Base-by-base conservation (phyloP, 2,888 invertebrate species). In the Argyresthia albistria region DNA sequence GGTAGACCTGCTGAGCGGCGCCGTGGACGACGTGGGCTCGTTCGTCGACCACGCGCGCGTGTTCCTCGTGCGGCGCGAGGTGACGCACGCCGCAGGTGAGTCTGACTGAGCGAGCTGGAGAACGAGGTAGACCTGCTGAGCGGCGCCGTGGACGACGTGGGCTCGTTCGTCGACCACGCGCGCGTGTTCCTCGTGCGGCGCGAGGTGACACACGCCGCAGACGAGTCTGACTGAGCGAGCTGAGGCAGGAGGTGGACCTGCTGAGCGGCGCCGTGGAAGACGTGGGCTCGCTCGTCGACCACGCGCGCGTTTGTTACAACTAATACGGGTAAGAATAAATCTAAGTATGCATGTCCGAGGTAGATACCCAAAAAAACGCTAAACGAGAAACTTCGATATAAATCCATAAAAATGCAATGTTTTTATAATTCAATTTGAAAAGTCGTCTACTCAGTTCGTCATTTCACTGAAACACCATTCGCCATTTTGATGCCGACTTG, bases 211-310 rank as follows among this genome's bases (percentile, higher is more conserved):
- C 80, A 88, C 53, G 76, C 68, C 53, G 58, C 57, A 43, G 78
- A 79, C 4, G 75, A 76, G 25, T 25, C 25, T 25, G 25, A 25
- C 25, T 6, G 25, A 25, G 25, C 25, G 25, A 78, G 50, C 58
- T 97, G 48, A 95, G 96, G 65, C 95, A 96, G 60, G 94, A 95
- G 77, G 91, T 97, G 50, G 98, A 98, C 73, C 93, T 93, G 56
- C 89, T 93, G 67, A 89, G 81, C 91, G 54, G 25, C 6, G 25
- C 25, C 25, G 25, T 25, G 25, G 81, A 89, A 9, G 90, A 93
- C 66, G 79, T 83, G 0, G 70, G 88, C 35, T 91, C 91, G 60
- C 80, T 95, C 49, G 91, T 97, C 16, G 91, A 92, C 69, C 92
- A 93, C 67, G 97, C 96, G 11, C 90, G 94, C 56, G 90, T 92